Base-by-base conservation (phyloP, 2,888 invertebrate genomes). In the Apantesis nais region DNA sequence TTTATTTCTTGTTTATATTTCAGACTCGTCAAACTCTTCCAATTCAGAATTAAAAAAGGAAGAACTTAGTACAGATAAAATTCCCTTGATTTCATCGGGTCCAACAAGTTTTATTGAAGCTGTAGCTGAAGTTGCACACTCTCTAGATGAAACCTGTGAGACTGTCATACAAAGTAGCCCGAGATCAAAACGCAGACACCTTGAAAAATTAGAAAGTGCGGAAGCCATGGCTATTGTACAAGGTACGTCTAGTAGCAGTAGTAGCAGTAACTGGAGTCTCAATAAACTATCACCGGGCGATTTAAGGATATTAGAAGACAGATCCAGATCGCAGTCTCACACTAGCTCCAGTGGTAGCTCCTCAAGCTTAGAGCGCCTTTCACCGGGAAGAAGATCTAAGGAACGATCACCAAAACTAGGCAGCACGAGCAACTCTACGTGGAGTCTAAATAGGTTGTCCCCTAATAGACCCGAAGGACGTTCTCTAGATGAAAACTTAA, bases 131-230 rank as follows among this genome's bases (percentile, higher is more conserved):
- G 96, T 96, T 0, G 97, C 97, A 1, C 96, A 95, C 79, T 96
- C 96, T 1, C 85, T 97, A 63, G 97, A 97, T 81, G 96, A 96
- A 83, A 96, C 97, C 0, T 97, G 97, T 31, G 97, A 96, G 85
- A 96, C 96, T 48, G 96, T 96, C 0, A 96, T 97, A 70, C 96
- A 96, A 86, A 95, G 95, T 25, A 96, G 96, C 82, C 96, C 96
- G 41, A 89, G 95, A 76, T 91, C 95, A 0, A 95, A 95, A 80
- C 86, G 96, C 75, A 94, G 91, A 85, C 92, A 95, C 62, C 83
- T 96, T 1, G 95, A 95, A 74, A 92, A 94, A 83, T 84, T 95
- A 29, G 96, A 96, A 83, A 94, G 93, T 76, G 86, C 91, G 31
- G 95, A 95, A 69, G 88, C 93, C 25, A 89, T 93, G 81, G 92